Conservation (phyloP, 1,140 invertebrate genomes). For the Trypoxylus dichotomus region DNA sequence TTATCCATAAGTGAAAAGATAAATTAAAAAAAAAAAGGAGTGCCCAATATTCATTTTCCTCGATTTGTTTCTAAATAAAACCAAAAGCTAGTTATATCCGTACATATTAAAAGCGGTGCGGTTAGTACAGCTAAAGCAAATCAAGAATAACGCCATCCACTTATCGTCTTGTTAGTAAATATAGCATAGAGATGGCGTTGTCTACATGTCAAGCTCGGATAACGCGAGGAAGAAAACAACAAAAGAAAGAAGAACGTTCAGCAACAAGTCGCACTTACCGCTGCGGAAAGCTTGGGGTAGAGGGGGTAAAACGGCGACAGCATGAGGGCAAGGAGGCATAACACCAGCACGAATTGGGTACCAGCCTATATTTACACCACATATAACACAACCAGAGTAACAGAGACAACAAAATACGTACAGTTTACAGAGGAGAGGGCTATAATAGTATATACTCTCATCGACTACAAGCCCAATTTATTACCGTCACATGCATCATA, state of each 20-base stretch:
- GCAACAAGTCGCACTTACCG: slow-evolving; percentile 48
- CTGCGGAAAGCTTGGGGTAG: slow-evolving; percentile 56
- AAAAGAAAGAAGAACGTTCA: not conserved
- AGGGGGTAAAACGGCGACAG: slow-evolving; percentile 67
- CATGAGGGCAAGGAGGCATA: slow-evolving; percentile 63
- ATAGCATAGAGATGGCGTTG: not conserved
- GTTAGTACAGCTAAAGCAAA: not conserved
- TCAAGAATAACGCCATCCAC: not conserved
- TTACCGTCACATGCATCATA: too few relatives aligned
- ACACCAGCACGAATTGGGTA: slow-evolving; percentile 49
- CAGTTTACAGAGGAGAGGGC: not conserved
- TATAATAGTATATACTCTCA: not conserved
- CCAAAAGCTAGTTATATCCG: not conserved
- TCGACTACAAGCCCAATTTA: too few relatives aligned
- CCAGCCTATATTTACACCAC: slow-evolving; percentile 53
- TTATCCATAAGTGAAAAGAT: not conserved
- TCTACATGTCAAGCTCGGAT: too few relatives aligned
- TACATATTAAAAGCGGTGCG: slow-evolving; percentile 6
- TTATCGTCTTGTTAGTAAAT: not conserved
- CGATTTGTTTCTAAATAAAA: slow-evolving; percentile 5
- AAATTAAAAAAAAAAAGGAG: too few relatives aligned
- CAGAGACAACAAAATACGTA: not conserved
- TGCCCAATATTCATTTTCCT: not conserved
- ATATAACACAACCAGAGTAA: slow-evolving; percentile 25
- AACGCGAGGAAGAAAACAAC: not conserved